These are phyloP conservation scores for Lepetodrilus schrolli DNA, from an alignment of 2,888 invertebrate species.

Conservation along the genomic window DNA sequence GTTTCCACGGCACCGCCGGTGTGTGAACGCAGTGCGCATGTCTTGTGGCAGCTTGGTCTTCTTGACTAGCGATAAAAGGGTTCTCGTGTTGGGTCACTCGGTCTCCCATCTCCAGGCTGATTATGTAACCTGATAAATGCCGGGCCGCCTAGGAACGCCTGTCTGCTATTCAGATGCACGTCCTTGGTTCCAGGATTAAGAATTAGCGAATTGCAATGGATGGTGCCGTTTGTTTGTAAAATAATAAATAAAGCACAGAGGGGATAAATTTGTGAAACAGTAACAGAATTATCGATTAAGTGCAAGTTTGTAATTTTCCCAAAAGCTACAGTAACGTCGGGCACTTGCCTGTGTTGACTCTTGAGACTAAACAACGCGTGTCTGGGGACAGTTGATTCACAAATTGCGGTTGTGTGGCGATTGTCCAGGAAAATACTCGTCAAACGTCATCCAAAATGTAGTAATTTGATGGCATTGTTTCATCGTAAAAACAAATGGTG, in stretches of 20 bases:
- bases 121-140: not conserved
- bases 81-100: constrained; percentile 16
- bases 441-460: no score
- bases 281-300: constrained; percentile 20
- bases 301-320: constrained; percentile 8
- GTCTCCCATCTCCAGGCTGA: not conserved
- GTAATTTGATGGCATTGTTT: not conserved
- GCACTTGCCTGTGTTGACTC: not conserved
- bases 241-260: constrained; percentile 4
- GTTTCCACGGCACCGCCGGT: not conserved
- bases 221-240: not conserved
- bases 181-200: not conserved
- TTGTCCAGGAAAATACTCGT: no score
- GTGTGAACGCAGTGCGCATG: not conserved
- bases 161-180: not conserved
- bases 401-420: constrained; percentile 1
- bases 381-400: not conserved
- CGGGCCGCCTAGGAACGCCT: not conserved
- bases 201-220: constrained; percentile 5
- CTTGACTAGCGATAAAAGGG: constrained; percentile 7
- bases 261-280: constrained; percentile 12
- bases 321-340: not conserved
- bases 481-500: not conserved
- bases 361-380: not conserved
- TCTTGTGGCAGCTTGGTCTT: not conserved